Evolutionary conservation across 2,797 vertebrate genomes (phyloP), one percentile per base, ranked within the genome.

Genomic region (Chiloscyllium punctatum): DNA sequence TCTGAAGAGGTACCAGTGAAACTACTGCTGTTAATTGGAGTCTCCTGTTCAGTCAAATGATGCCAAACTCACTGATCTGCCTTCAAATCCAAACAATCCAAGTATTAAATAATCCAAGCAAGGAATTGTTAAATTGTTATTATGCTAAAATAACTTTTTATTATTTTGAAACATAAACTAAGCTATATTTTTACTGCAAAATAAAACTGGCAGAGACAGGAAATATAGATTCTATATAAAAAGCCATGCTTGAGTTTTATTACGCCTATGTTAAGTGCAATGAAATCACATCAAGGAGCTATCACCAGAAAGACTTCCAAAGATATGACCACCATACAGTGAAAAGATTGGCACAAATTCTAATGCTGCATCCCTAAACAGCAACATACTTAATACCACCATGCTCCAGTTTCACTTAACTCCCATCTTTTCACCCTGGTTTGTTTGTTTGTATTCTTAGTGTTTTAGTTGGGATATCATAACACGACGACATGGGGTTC

Each of bases 171-270:
- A 94, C 68, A 51, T 72, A 48, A 91, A 91, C 30, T 57, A 4
- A 94, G 72, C 42, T 94, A 51, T 51, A 48, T 72, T 94, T 91
- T 92, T n/a, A 11, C 37, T 48, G 25, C 11, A 48, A 92, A 94
- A n/a, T 53, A 53, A 94, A 94, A 37, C 90, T 25, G 21, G 88
- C 37, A 42, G n/a, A 23, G 15, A 53, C 30, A 74, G 66, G 18
- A 66, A 92, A 69, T 92, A 92, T 68, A 69, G 37, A 92, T 92
- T 33, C 62, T 92, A n/a, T 48, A 25, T 48, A 84, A 90, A 62
- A 62, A 4, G 11, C 30, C 30, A 90, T 1, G 4, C 21, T 92
- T 0, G 21, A 69, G 62, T 69, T 69, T 23, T 15, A 68, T 27
- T 68, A 94, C 4, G 48, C 33, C 25, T 48, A 42, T 27, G 69